Conservation (phyloP, 2,113 vertebrate genomes). For the Vulpes lagopus region DNA sequence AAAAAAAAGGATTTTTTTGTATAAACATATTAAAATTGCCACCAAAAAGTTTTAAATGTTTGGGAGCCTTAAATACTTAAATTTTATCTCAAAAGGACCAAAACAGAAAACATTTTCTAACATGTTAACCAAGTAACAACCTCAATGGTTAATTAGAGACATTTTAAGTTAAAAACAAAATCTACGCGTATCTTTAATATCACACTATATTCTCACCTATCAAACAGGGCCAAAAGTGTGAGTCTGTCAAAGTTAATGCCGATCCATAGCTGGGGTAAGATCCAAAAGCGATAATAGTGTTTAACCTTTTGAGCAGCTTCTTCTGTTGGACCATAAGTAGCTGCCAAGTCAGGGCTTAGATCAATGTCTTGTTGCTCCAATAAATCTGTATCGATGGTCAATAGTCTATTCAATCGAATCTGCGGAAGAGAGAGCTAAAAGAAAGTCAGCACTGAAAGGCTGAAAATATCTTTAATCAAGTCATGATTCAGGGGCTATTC, state of each 20-base stretch:
- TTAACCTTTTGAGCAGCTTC: constrained; percentile 93
- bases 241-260: constrained; percentile 98
- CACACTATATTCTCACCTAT: constrained; percentile 90
- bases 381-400: constrained; percentile 97
- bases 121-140: constrained; percentile 4
- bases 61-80: background rate
- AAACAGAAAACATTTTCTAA: constrained; percentile 47
- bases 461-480: constrained; percentile 10
- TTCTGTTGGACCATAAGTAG: constrained; percentile 91
- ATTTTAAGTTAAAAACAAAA: constrained; percentile 38
- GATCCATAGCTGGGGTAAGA: constrained; percentile 97
- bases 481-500: background rate
- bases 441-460: constrained; percentile 81
- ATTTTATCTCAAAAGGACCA: constrained; percentile 48
- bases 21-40: constrained; percentile 8
- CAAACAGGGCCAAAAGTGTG: constrained; percentile 97
- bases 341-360: constrained; percentile 96
- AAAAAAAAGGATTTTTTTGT: background rate
- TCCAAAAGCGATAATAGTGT: constrained; percentile 98
- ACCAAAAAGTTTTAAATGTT: constrained; percentile 8
- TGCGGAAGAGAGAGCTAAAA: constrained; percentile 93
- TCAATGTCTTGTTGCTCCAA: constrained; percentile 97
- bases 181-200: background rate
- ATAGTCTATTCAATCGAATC: constrained; percentile 97
- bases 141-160: background rate